Base-by-base conservation (phyloP, 2,113 vertebrate species). In the Uropsilus gracilis region DNA sequence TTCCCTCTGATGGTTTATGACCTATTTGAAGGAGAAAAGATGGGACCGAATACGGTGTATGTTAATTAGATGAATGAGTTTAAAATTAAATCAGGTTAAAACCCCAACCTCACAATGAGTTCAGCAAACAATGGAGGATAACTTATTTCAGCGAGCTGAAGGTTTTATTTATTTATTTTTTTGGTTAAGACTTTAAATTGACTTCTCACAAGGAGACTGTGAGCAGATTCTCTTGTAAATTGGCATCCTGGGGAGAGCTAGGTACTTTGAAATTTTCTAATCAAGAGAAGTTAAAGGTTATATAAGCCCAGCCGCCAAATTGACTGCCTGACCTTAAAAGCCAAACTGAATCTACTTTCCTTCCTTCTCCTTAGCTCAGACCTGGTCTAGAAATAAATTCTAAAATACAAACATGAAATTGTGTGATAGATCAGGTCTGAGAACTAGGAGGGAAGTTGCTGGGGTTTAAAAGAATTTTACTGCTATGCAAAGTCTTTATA, bases 201-300 rank as follows among this genome's bases (percentile, higher is more conserved):
- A 91, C 57, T 93, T 91, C 66, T 92, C 66, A 69, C 61, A 81
- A 57, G 44, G 80, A 89, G 53, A 28, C 55, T 80, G 20, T 14
- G 20, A n/a, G 57, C 37, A 86, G 55, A 72, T 73, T 95, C 32
- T 89, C 78, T 53, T 39, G 87, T 24, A 96, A 94, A 94, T 64
- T 89, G 92, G 87, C 50, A 75, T 91, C 94, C 86, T 69, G 55
- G 42, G 37, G 87, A 83, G 63, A 96, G 73, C n/a, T 87, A 78
- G 63, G 75, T 75, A 86, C 68, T 91, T 48, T 32, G 57, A 83
- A 96, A 48, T 32, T 80, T 86, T 86, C 69, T 86, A 89, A 95
- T 95, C 83, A 89, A 69, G 75, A 86, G 71, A 93, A 80, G 73
- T 78, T 94, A 90, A 96, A 96, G 72, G 68, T 95, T 95, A 81